Evolutionary conservation across 1,140 invertebrate species (phyloP).

Genomic region (Thaumatotibia leucotreta): DNA sequence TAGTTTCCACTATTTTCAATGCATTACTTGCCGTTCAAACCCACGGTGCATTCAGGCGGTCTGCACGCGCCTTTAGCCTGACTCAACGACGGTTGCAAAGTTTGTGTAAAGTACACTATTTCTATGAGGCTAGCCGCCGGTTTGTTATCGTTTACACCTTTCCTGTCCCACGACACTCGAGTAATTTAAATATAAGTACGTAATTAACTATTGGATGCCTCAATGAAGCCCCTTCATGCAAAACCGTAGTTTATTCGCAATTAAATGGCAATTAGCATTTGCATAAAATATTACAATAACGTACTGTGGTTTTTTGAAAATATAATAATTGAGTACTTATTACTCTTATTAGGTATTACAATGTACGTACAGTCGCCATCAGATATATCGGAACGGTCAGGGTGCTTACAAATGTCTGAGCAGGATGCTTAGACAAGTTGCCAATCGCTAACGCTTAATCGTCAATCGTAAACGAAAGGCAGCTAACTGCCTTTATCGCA

Average conservation of each 20-base stretch:
- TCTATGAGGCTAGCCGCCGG: constrained; percentile 26
- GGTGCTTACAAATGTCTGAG: too few relatives aligned
- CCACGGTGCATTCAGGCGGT: too few relatives aligned
- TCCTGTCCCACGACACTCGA: constrained; percentile 41
- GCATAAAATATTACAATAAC: not conserved
- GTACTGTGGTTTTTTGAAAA: not conserved
- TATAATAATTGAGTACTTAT: not conserved
- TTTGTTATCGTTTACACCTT: constrained; percentile 41
- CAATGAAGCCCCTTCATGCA: constrained; percentile 5
- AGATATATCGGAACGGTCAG: too few relatives aligned
- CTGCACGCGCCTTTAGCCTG: too few relatives aligned
- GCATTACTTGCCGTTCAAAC: too few relatives aligned
- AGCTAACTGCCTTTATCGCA: too few relatives aligned
- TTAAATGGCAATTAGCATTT: not conserved
- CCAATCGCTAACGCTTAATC: too few relatives aligned
- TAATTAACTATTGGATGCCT: constrained; percentile 16
- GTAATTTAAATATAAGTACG: constrained; percentile 17
- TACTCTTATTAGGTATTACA: not conserved
- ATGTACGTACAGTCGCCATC: not conserved
- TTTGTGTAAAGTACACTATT: constrained; percentile 20
- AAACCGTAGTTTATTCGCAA: not conserved
- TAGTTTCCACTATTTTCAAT: too few relatives aligned
- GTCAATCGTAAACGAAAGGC: too few relatives aligned
- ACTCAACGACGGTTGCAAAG: not conserved
- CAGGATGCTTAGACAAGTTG: too few relatives aligned